Percentiles rank a stretch among this genome's conserved stretches.
Evolutionary conservation across 2,888 invertebrate species (phyloP).

Genomic region (Erebia ligea): DNA sequence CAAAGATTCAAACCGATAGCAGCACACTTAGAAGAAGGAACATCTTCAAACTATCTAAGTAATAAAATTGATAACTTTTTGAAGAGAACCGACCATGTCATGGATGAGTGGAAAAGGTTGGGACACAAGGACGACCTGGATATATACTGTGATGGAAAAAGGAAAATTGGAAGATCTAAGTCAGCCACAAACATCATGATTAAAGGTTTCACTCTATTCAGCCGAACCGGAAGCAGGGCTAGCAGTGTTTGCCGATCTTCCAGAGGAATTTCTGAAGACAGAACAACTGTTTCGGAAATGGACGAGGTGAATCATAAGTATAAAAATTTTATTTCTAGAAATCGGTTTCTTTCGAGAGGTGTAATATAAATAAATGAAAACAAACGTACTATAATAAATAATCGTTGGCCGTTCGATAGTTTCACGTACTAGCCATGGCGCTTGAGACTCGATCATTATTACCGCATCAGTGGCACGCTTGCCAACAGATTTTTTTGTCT

Average conservation of each 20-base stretch:
- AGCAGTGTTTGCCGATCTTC: slow-evolving; percentile 79
- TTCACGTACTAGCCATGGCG: slow-evolving; percentile 53
- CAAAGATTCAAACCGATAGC: slow-evolving; percentile 88
- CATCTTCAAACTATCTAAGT: slow-evolving; percentile 89
- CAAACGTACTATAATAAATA: slow-evolving; percentile 61
- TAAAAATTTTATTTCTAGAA: slow-evolving; percentile 26
- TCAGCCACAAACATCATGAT: slow-evolving; percentile 93
- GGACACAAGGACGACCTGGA: slow-evolving; percentile 83
- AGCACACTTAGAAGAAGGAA: slow-evolving; percentile 89
- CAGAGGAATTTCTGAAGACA: slow-evolving; percentile 85
- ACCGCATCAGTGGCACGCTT: slow-evolving; percentile 54
- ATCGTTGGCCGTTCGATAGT: slow-evolving; percentile 54
- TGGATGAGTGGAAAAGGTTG: slow-evolving; percentile 92
- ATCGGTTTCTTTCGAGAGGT: slow-evolving; percentile 20
- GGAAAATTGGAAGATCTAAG: slow-evolving; percentile 84
- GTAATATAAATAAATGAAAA: slow-evolving; percentile 43
- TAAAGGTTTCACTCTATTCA: slow-evolving; percentile 89
- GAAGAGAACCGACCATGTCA: slow-evolving; percentile 92
- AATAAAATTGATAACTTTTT: slow-evolving; percentile 91
- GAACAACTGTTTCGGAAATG: slow-evolving; percentile 85
- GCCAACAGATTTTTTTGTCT: slow-evolving; percentile 67
- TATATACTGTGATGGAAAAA: slow-evolving; percentile 62
- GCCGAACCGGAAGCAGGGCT: slow-evolving; percentile 80
- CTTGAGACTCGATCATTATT: slow-evolving; percentile 53
- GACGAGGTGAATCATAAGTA: slow-evolving; percentile 81